phyloP scores from a whole-genome alignment of 2,888 invertebrate genomes.

The Drosophila pseudotakahashii region DNA sequence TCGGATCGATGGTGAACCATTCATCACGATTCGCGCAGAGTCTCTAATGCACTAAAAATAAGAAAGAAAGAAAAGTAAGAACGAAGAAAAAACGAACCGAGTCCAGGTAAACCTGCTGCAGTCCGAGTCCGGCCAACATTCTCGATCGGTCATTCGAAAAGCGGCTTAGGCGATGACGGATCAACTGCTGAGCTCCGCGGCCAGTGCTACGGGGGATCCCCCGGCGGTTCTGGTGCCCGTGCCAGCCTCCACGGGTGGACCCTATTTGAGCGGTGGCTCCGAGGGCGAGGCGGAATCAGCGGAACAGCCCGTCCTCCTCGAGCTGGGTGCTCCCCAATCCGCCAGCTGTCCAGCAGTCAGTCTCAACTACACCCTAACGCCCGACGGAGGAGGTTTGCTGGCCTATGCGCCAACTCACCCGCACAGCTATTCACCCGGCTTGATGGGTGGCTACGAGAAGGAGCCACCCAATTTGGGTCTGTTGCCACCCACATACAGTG shows the following conservation, averaged over 20 bases:
- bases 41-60: conserved; percentile 47
- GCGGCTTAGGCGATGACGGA: conserved; percentile 75
- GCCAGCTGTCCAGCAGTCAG: conserved; percentile 26
- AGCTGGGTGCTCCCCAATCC: conserved; percentile 65
- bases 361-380: conserved; percentile 49
- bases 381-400: conserved; percentile 56
- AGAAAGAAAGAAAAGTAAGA: conserved; percentile 2
- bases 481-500: conserved; percentile 40
- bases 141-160: conserved; percentile 30
- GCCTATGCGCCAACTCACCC: conserved; percentile 37
- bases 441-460: conserved; percentile 61
- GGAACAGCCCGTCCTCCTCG: conserved; percentile 78
- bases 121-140: conserved; percentile 6
- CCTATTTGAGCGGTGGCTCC: conserved; percentile 32
- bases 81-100: neutral
- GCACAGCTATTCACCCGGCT: conserved; percentile 52
- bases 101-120: conserved; percentile 42
- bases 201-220: conserved; percentile 38
- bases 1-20: conserved; percentile 47
- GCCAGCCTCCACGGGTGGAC: conserved; percentile 41
- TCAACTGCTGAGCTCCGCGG: conserved; percentile 65
- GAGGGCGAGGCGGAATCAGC: conserved; percentile 66
- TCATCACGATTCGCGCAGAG: conserved; percentile 47
- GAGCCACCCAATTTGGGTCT: conserved; percentile 22
- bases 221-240: conserved; percentile 66